A percentile compares a stretch with the other conserved stretches of the same genome.
These are phyloP conservation scores for Astur gentilis DNA, from an alignment of 2,113 vertebrate species.

Conservation along the genomic window DNA sequence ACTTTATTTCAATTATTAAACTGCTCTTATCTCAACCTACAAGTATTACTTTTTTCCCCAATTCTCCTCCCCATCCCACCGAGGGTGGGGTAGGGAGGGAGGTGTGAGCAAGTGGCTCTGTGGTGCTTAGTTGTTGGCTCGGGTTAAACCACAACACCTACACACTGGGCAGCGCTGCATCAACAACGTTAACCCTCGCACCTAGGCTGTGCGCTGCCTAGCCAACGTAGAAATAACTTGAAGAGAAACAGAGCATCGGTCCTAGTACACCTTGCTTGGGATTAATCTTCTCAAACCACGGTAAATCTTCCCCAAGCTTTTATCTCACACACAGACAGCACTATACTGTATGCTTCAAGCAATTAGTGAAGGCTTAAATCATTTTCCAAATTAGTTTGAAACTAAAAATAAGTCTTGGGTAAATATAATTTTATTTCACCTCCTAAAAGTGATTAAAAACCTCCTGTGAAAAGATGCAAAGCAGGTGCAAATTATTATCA, in stretches of 20 bases:
- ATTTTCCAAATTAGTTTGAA: slow-evolving; percentile 6
- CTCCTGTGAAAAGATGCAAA: neutral
- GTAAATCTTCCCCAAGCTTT: neutral
- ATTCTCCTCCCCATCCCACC: too few relatives aligned
- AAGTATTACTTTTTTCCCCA: too few relatives aligned
- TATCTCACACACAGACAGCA: neutral
- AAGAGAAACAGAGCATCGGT: neutral
- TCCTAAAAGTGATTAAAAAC: neutral
- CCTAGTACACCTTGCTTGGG: neutral
- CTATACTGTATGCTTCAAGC: neutral
- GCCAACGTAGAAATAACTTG: neutral
- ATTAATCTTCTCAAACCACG: neutral
- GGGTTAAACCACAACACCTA: too few relatives aligned
- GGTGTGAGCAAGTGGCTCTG: too few relatives aligned
- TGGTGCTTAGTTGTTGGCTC: too few relatives aligned
- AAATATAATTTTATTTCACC: slow-evolving; percentile 29
- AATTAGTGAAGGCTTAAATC: neutral
- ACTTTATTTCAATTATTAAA: too few relatives aligned
- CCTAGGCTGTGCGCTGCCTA: neutral
- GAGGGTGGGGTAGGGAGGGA: too few relatives aligned
- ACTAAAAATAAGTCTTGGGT: neutral
- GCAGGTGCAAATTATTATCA: neutral
- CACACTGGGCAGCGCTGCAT: neutral
- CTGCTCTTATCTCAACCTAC: too few relatives aligned
- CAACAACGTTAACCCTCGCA: neutral